These are phyloP conservation scores for Spisula solida DNA, from an alignment of 2,888 invertebrate species.

Conservation along the genomic window DNA sequence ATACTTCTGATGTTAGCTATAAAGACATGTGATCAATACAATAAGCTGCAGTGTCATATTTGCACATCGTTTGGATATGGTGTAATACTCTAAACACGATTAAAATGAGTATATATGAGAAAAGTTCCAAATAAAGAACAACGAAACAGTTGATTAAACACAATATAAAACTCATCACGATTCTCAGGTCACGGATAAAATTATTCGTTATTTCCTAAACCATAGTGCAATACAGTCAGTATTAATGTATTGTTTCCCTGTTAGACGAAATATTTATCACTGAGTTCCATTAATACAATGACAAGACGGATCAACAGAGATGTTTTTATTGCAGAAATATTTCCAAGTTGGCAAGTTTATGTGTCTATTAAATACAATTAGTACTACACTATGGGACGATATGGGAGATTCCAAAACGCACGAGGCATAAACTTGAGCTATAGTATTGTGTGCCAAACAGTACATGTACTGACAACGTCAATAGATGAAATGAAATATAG, in stretches of 20 bases:
- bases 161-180: neutral
- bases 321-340: neutral
- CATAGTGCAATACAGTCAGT: neutral
- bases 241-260: neutral
- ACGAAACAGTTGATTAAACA: neutral
- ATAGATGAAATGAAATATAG: neutral
- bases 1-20: too few species aligned
- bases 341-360: neutral
- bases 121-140: neutral
- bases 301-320: neutral
- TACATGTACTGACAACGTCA: neutral
- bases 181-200: neutral
- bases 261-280: conserved; percentile 19
- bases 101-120: too few species aligned
- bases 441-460: neutral
- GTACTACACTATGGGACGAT: neutral
- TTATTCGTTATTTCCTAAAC: neutral
- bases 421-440: neutral
- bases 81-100: too few species aligned
- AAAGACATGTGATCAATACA: too few species aligned
- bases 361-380: neutral
- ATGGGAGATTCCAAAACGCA: neutral
- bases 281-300: conserved; percentile 7
- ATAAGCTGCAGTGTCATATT: too few species aligned
- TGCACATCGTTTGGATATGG: too few species aligned